phyloP scores from a whole-genome alignment of 1,140 invertebrate species.

The Trialeurodes vaporariorum region DNA sequence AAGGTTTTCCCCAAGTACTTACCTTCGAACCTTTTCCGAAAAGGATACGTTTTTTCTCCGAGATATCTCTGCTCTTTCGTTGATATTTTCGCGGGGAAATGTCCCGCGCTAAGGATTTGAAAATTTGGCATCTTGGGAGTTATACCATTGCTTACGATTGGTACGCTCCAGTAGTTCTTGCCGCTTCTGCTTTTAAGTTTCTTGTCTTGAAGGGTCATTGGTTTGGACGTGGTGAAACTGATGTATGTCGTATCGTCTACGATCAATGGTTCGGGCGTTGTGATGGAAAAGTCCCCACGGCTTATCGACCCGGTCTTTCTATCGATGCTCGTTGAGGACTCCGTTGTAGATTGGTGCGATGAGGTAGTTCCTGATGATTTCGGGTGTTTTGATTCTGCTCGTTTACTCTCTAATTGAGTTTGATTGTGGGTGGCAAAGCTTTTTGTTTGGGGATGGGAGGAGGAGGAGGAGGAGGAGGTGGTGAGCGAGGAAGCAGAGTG shows the following conservation, averaged over 20 bases:
- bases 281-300: constrained; percentile 1
- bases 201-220: background rate
- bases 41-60: too few relatives aligned
- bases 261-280: constrained; percentile 7
- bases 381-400: constrained; percentile 2
- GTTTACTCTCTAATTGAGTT: background rate
- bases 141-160: background rate
- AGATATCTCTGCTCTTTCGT: background rate
- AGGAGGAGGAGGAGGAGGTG: background rate
- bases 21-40: background rate
- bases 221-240: background rate
- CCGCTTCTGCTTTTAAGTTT: background rate
- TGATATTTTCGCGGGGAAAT: background rate
- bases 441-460: too few relatives aligned
- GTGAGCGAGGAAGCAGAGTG: background rate
- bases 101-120: background rate
- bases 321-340: background rate
- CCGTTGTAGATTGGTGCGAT: background rate
- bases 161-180: background rate
- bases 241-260: background rate
- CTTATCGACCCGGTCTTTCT: background rate
- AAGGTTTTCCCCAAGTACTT: too few relatives aligned
- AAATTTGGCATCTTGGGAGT: constrained; percentile 5
- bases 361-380: background rate
- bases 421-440: background rate